A percentile compares a stretch with the other conserved stretches of the same genome.
phyloP scores from a whole-genome alignment of 1,140 invertebrate genomes.

The Drosophila sturtevanti region DNA sequence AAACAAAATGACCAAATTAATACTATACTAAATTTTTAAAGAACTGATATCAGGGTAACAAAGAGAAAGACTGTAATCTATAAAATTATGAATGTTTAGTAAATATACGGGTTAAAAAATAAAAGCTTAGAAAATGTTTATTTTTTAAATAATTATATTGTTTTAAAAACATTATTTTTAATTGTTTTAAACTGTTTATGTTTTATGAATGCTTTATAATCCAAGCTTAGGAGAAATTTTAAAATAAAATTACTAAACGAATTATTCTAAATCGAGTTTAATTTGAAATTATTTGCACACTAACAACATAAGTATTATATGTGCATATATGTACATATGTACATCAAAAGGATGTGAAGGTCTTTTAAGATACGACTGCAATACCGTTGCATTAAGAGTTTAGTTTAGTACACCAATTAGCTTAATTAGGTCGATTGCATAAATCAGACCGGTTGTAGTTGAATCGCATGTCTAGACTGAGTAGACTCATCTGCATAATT shows the following conservation, averaged over 20 bases:
- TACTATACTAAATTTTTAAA: not conserved
- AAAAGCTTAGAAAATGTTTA: too few species aligned
- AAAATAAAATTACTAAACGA: not conserved
- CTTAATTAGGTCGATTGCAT: constrained; percentile 41
- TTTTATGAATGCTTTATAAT: too few species aligned
- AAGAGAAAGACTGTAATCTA: too few species aligned
- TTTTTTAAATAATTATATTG: too few species aligned
- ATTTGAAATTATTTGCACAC: constrained; percentile 7
- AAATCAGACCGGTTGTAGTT: constrained; percentile 48
- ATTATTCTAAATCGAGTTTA: not conserved
- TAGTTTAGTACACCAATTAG: constrained; percentile 26
- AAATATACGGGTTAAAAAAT: too few species aligned
- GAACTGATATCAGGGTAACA: too few species aligned
- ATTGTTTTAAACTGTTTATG: too few species aligned
- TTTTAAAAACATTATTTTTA: too few species aligned
- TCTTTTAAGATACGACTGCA: not conserved
- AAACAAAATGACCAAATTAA: too few species aligned
- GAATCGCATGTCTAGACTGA: constrained; percentile 70
- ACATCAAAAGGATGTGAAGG: not conserved
- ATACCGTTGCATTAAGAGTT: constrained; percentile 32
- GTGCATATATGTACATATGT: too few species aligned
- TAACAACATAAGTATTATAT: not conserved
- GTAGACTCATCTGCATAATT: constrained; percentile 68
- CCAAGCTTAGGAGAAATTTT: too few species aligned
- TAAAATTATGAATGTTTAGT: too few species aligned